These are phyloP conservation scores for Lucilia sericata DNA, from an alignment of 1,140 invertebrate genomes.

Conservation along the genomic window DNA sequence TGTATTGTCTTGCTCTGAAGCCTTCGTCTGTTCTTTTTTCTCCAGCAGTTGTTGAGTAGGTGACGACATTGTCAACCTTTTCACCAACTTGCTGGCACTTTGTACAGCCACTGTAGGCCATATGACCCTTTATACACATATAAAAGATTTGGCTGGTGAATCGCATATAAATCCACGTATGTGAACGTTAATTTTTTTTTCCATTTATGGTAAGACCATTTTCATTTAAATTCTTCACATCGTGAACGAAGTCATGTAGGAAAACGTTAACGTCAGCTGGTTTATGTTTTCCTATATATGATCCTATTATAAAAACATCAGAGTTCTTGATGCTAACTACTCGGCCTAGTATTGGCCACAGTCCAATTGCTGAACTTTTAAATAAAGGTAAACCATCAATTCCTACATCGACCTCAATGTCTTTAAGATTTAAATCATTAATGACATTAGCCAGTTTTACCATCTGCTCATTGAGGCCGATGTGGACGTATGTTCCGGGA, in stretches of 20 bases:
- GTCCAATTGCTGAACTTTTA: no score
- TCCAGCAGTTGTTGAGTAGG: neutral
- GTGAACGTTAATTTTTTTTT: neutral
- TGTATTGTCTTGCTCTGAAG: constrained; percentile 29
- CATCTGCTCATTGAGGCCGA: no score
- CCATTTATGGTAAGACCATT: neutral
- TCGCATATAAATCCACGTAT: constrained; percentile 43
- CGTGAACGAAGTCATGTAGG: neutral
- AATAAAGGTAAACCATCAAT: no score
- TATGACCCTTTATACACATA: constrained; percentile 31
- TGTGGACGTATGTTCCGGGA: neutral
- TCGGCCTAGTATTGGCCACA: no score
- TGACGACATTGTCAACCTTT: constrained; percentile 22
- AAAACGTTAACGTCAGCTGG: neutral
- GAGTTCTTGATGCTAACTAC: no score
- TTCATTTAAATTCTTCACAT: neutral
- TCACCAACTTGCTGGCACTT: constrained; percentile 40
- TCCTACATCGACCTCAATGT: no score
- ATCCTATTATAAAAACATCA: no score
- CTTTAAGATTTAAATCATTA: no score
- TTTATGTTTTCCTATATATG: no score
- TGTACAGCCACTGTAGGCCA: constrained; percentile 25
- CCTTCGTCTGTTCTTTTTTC: constrained; percentile 35
- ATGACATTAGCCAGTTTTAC: neutral
- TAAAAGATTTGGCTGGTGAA: constrained; percentile 44